phyloP scores from a whole-genome alignment of 2,797 vertebrate genomes.

The Acomys russatus region DNA sequence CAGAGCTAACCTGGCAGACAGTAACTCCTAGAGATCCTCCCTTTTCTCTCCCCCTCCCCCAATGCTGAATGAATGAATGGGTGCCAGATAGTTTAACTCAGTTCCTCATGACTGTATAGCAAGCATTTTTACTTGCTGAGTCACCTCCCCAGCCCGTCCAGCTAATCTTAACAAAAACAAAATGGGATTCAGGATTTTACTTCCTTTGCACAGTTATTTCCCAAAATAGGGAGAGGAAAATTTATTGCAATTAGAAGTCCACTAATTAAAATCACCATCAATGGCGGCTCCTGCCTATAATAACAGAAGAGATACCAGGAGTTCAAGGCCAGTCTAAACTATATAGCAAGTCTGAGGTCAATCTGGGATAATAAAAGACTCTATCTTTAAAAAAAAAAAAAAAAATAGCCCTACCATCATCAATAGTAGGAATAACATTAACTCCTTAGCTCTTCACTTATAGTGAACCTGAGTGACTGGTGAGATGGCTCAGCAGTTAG shows the following conservation, averaged over 20 bases:
- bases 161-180: conserved; percentile 14
- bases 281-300: not conserved
- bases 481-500: not conserved
- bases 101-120: not conserved
- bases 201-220: conserved; percentile 28
- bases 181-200: not conserved
- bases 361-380: not conserved
- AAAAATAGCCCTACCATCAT: not conserved
- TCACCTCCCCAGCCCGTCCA: not conserved
- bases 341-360: not conserved
- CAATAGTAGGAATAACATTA: not conserved
- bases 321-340: not conserved
- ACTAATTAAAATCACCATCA: conserved; percentile 28
- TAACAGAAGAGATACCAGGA: not conserved
- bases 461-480: not conserved
- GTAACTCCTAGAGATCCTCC: not conserved
- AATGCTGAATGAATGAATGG: not conserved
- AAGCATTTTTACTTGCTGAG: not conserved
- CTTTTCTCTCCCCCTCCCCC: not conserved
- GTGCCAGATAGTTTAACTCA: not conserved
- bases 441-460: not conserved
- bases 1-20: not conserved
- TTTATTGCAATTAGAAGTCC: conserved; percentile 4
- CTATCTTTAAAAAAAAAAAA: not conserved
- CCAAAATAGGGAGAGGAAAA: not conserved